phyloP scores from a whole-genome alignment of 1,140 invertebrate species.

The Aphidius gifuensis region DNA sequence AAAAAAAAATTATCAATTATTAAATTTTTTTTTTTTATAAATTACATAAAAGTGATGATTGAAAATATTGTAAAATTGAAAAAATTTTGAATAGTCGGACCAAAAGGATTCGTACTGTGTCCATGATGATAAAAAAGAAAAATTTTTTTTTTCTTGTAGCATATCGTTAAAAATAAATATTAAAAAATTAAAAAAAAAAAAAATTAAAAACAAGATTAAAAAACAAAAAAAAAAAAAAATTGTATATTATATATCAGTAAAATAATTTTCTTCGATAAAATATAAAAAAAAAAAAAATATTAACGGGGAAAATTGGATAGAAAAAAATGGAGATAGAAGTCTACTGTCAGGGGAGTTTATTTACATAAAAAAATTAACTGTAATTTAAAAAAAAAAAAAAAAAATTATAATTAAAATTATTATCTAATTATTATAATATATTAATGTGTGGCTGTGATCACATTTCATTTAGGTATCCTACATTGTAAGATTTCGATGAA shows the following conservation, averaged over 20 bases:
- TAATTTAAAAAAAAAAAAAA: conserved; percentile 19
- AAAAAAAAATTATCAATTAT: not conserved
- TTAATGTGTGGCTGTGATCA: conserved; percentile 55
- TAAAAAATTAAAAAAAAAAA: conserved; percentile 3
- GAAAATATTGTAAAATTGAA: too few relatives aligned
- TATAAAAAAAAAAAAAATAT: not conserved
- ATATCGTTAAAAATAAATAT: conserved; percentile 19
- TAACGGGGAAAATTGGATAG: not conserved
- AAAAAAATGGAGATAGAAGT: too few relatives aligned
- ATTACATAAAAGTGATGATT: too few relatives aligned
- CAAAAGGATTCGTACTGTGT: conserved; percentile 2
- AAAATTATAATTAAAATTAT: conserved; percentile 27
- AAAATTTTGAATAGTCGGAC: conserved; percentile 7
- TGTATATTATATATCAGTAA: conserved; percentile 26
- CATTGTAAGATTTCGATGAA: conserved; percentile 29
- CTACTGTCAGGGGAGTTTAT: not conserved
- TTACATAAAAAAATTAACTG: not conserved
- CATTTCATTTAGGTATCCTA: conserved; percentile 49
- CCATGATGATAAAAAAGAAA: not conserved
- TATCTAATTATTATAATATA: conserved; percentile 29
- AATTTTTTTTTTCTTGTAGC: not conserved
- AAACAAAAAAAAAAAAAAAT: conserved; percentile 20
- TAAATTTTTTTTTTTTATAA: too few relatives aligned
- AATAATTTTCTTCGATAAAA: not conserved
- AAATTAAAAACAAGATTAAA: conserved; percentile 6